Percentiles rank a stretch among this genome's conserved stretches.
Evolutionary conservation across 2,113 vertebrate species (phyloP).

Genomic region (Phylloscopus trochilus): DNA sequence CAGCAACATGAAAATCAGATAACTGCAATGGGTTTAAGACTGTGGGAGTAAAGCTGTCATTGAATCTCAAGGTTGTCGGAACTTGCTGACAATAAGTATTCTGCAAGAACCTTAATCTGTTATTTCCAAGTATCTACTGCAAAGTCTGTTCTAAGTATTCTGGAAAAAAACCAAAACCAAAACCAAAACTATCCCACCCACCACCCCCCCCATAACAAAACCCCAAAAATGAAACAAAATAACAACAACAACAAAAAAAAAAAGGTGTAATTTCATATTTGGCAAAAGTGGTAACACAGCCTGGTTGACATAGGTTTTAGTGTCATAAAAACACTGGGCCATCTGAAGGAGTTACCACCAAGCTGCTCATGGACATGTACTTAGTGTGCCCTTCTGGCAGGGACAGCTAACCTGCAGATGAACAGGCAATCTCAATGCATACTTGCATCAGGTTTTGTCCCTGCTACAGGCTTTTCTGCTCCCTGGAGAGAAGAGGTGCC

Average conservation of each 20-base stretch:
- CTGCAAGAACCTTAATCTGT: not conserved
- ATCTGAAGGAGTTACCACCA: not conserved
- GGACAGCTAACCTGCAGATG: not conserved
- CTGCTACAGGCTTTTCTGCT: not conserved
- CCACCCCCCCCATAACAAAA: no score
- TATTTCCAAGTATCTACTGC: not conserved
- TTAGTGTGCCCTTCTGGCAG: not conserved
- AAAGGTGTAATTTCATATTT: not conserved
- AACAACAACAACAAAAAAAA: not conserved
- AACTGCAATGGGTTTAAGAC: not conserved
- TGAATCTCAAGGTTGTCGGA: not conserved
- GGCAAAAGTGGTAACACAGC: not conserved
- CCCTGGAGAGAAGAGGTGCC: rapidly evolving
- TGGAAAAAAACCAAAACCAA: not conserved
- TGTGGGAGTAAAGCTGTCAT: not conserved
- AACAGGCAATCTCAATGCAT: rapidly evolving
- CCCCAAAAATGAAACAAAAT: not conserved
- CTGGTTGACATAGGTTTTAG: not conserved
- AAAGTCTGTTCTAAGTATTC: not conserved
- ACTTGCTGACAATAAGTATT: not conserved
- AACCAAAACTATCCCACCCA: no score
- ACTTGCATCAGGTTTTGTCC: not conserved
- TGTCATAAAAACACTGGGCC: not conserved
- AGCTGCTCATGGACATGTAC: rapidly evolving
- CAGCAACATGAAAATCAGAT: not conserved